These are phyloP conservation scores for Clangula hyemalis DNA, from an alignment of 2,797 vertebrate genomes.

Conservation along the genomic window DNA sequence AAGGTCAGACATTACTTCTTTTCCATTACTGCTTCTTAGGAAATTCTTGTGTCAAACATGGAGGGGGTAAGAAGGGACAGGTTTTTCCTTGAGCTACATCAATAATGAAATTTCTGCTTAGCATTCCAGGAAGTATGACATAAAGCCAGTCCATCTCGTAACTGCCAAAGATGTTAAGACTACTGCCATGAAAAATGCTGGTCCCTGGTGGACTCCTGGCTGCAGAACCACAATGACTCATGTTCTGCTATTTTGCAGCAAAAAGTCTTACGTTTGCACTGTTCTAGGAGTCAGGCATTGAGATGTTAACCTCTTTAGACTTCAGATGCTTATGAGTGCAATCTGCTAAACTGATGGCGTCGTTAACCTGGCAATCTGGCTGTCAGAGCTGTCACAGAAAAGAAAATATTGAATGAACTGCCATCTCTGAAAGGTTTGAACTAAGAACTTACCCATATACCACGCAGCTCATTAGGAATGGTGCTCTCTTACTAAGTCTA, in stretches of 20 bases:
- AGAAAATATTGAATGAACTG: neutral
- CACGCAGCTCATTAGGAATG: neutral
- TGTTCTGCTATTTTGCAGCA: conserved; percentile 19
- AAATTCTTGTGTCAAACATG: conserved; percentile 24
- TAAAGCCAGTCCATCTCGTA: neutral
- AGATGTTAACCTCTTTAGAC: neutral
- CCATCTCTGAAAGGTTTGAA: neutral
- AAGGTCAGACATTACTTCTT: conserved; percentile 20
- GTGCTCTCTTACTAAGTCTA: neutral
- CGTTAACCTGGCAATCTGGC: neutral
- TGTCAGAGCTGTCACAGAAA: neutral
- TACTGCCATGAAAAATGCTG: neutral
- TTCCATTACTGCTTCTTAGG: conserved; percentile 27
- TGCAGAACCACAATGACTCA: conserved; percentile 57
- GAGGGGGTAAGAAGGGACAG: neutral
- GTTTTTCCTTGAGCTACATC: conserved; percentile 21
- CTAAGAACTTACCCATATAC: neutral
- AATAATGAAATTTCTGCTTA: conserved; percentile 7
- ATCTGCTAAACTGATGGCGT: neutral
- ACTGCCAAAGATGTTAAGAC: conserved; percentile 21
- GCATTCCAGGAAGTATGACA: neutral
- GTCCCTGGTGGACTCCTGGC: conserved; percentile 35
- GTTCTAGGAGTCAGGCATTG: neutral
- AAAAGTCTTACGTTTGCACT: neutral
- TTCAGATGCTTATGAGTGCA: neutral